phyloP scores from a whole-genome alignment of 2,888 invertebrate species.

The Lithosia quadra region DNA sequence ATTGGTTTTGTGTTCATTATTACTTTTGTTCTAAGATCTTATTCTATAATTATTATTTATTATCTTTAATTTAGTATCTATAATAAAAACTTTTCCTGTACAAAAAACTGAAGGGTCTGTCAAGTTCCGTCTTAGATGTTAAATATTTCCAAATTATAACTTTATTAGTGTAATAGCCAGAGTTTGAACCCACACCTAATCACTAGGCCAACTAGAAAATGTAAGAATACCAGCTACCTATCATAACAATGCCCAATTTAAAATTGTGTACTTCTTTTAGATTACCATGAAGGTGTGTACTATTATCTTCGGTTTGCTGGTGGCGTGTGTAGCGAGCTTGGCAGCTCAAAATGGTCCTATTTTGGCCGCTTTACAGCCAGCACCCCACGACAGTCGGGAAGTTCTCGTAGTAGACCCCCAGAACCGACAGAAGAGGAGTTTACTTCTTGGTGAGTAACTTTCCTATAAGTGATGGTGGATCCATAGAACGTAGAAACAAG shows the following conservation, averaged over 20 bases:
- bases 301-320: constrained; percentile 64
- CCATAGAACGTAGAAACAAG: background rate
- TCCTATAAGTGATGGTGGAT: background rate
- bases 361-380: constrained; percentile 59
- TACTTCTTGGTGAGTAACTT: constrained; percentile 67
- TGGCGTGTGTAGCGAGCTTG: constrained; percentile 65
- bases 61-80: too few relatives aligned
- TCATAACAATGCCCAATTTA: too few relatives aligned
- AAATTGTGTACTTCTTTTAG: background rate
- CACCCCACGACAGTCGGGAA: constrained; percentile 33
- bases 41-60: too few relatives aligned
- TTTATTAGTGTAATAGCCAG: too few relatives aligned
- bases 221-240: background rate
- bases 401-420: constrained; percentile 46
- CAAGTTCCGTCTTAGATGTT: too few relatives aligned
- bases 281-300: constrained; percentile 53
- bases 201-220: background rate
- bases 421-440: constrained; percentile 68
- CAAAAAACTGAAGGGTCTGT: too few relatives aligned
- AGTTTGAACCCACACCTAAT: background rate
- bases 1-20: too few relatives aligned
- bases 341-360: constrained; percentile 64
- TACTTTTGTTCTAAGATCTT: too few relatives aligned
- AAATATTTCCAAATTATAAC: too few relatives aligned
- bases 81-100: too few relatives aligned